Conservation (phyloP, 2,113 vertebrate species). For the Etheostoma spectabile region DNA sequence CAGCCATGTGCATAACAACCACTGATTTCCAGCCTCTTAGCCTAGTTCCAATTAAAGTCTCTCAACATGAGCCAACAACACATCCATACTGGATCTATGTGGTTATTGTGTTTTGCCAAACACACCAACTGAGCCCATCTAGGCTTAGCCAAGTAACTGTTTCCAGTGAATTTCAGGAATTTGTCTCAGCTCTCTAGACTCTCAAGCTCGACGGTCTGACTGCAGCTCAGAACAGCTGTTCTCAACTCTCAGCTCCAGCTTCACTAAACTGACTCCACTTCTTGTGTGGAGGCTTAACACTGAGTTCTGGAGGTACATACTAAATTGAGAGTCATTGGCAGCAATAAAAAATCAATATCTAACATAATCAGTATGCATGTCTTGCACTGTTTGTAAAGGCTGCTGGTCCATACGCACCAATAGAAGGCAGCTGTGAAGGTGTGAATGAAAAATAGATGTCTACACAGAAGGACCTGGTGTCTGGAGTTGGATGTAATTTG, state of each 20-base stretch:
- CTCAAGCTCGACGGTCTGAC: conserved; percentile 19
- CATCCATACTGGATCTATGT: conserved; percentile 65
- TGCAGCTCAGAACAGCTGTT: conserved; percentile 40
- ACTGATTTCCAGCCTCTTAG: conserved; percentile 67
- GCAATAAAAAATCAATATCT: conserved; percentile 68
- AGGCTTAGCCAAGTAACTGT: conserved; percentile 24
- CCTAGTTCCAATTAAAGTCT: conserved; percentile 65
- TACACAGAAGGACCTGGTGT: conserved; percentile 31
- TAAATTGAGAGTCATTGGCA: conserved; percentile 54
- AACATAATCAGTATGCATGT: conserved; percentile 65
- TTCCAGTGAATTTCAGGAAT: conserved; percentile 38
- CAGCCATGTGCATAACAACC: conserved; percentile 57
- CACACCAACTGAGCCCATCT: conserved; percentile 41
- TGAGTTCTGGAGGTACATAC: conserved; percentile 37
- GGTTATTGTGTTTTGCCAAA: conserved; percentile 60
- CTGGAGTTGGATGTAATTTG: conserved; percentile 18
- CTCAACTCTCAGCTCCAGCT: conserved; percentile 36
- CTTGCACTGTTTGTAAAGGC: conserved; percentile 65
- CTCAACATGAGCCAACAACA: conserved; percentile 56
- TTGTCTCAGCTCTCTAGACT: conserved; percentile 33
- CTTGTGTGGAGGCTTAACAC: conserved; percentile 29
- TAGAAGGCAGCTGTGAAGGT: conserved; percentile 46
- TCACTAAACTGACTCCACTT: conserved; percentile 42
- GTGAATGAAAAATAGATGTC: conserved; percentile 62
- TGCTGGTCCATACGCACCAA: conserved; percentile 42